Percentiles rank a stretch among this genome's conserved stretches.
Conservation (phyloP, 1,140 invertebrate species). For the Dermatophagoides farinae region DNA sequence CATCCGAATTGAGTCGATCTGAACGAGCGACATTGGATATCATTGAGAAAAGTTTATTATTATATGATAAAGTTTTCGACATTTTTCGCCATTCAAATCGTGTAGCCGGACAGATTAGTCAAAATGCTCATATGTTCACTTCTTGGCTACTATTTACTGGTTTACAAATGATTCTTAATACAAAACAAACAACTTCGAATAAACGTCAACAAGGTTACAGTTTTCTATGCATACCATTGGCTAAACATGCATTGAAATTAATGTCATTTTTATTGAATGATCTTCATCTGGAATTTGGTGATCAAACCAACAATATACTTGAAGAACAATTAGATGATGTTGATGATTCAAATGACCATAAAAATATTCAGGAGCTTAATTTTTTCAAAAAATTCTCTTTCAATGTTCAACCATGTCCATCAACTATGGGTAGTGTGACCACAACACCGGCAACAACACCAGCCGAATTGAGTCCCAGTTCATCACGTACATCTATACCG, state of each 20-base stretch:
- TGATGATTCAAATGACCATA: background rate
- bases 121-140: slow-evolving; percentile 68
- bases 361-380: background rate
- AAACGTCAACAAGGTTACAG: background rate
- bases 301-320: background rate
- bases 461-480: slow-evolving; percentile 1
- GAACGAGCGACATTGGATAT: slow-evolving; percentile 26
- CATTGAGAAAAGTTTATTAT: slow-evolving; percentile 37
- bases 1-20: slow-evolving; percentile 23
- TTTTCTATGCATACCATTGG: slow-evolving; percentile 51
- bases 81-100: slow-evolving; percentile 61
- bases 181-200: slow-evolving; percentile 17
- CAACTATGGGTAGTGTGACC: background rate
- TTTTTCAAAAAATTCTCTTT: slow-evolving; percentile 4
- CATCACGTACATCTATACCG: background rate
- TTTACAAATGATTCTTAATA: slow-evolving; percentile 39
- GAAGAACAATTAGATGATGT: background rate
- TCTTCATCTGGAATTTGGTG: slow-evolving; percentile 35
- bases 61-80: slow-evolving; percentile 56
- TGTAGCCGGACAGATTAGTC: slow-evolving; percentile 64
- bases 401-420: background rate
- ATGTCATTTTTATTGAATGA: slow-evolving; percentile 43
- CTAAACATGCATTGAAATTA: slow-evolving; percentile 45
- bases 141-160: slow-evolving; percentile 66
- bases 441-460: slow-evolving; percentile 6